phyloP scores from a whole-genome alignment of 2,888 invertebrate genomes.

The Philereme vetulata region DNA sequence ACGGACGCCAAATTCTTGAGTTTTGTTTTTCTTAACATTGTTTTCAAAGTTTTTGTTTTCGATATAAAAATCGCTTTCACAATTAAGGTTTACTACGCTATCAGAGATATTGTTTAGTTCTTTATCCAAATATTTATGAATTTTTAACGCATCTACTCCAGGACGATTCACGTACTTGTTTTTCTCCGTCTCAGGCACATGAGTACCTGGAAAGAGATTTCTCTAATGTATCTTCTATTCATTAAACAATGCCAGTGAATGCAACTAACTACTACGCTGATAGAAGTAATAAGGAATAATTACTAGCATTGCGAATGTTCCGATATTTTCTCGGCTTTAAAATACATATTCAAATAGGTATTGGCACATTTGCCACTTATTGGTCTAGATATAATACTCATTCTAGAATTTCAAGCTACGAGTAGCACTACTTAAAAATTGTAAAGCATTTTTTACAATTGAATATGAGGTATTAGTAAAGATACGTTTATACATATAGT shows the following conservation, averaged over 20 bases:
- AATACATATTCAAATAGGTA: no score
- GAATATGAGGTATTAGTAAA: no score
- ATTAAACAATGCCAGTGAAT: neutral
- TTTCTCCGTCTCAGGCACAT: constrained; percentile 13
- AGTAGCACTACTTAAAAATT: no score
- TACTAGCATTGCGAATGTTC: neutral
- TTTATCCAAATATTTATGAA: neutral
- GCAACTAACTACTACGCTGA: no score
- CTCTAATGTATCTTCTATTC: neutral
- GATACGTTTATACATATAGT: neutral
- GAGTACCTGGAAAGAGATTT: constrained; percentile 13
- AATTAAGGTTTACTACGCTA: neutral
- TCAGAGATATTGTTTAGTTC: constrained; percentile 2
- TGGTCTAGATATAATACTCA: no score
- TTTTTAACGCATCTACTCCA: neutral
- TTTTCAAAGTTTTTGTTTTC: neutral
- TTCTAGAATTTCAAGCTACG: no score
- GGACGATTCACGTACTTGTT: constrained; percentile 1
- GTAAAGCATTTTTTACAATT: no score
- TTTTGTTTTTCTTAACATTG: neutral
- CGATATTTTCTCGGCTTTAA: neutral
- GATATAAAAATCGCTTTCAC: neutral
- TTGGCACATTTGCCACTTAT: no score
- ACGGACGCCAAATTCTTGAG: neutral
- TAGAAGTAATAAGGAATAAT: no score